These are phyloP conservation scores for Akabosia matsudoensis DNA, from an alignment of 1,140 invertebrate species.

Conservation along the genomic window DNA sequence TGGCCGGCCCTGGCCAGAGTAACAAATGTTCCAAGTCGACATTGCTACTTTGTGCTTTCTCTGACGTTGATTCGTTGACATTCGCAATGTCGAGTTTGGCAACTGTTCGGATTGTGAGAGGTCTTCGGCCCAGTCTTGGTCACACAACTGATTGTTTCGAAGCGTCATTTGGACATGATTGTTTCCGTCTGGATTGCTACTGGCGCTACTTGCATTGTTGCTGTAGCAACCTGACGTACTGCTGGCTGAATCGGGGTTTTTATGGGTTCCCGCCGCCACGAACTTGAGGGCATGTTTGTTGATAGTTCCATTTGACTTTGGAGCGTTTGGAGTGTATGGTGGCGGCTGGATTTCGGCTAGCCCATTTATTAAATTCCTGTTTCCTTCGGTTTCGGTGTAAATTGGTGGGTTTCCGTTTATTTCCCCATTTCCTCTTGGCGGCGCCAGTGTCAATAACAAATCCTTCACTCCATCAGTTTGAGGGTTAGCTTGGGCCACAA, in stretches of 20 bases:
- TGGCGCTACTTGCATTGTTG: neutral
- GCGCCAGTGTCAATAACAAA: conserved; percentile 42
- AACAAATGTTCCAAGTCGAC: conserved; percentile 41
- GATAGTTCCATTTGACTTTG: conserved; percentile 34
- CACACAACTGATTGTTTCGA: conserved; percentile 34
- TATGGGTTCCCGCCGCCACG: neutral
- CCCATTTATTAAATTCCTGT: too few species aligned
- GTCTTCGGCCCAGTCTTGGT: conserved; percentile 10
- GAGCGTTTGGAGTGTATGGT: too few species aligned
- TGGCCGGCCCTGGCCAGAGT: conserved; percentile 30
- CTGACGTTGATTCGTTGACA: conserved; percentile 23
- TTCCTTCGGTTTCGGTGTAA: too few species aligned
- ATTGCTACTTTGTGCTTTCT: conserved; percentile 32
- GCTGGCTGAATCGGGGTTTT: neutral
- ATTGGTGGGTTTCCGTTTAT: too few species aligned
- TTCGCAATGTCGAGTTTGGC: conserved; percentile 36
- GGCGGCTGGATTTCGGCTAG: too few species aligned
- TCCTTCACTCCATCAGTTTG: conserved; percentile 46
- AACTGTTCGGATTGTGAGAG: neutral
- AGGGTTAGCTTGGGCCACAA: conserved; percentile 42
- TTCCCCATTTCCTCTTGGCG: conserved; percentile 29
- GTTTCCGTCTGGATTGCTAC: neutral
- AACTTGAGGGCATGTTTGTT: conserved; percentile 11
- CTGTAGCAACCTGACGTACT: neutral
- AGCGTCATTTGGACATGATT: conserved; percentile 7